Conservation (phyloP, 2,113 vertebrate species). For the Upupa epops region DNA sequence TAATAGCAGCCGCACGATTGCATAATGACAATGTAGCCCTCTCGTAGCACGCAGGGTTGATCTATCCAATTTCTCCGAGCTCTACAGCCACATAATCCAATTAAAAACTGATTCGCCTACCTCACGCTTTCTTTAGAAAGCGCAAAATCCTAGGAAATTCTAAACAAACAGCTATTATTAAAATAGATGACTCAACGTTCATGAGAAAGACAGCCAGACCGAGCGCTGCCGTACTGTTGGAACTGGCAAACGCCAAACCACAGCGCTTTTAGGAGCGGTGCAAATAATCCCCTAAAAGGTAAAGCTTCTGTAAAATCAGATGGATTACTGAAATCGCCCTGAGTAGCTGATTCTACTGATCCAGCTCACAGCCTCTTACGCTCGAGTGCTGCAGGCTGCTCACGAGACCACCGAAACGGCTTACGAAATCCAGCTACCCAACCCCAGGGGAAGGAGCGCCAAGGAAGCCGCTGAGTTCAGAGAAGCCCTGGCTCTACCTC, state of each 20-base stretch:
- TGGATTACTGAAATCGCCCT: background rate
- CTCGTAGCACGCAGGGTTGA: background rate
- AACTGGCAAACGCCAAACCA: background rate
- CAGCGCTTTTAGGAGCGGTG: background rate
- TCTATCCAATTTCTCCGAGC: constrained; percentile 28
- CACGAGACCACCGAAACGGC: background rate
- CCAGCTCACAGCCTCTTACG: background rate
- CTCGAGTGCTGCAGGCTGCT: background rate
- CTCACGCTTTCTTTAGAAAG: constrained; percentile 4
- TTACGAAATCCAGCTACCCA: background rate
- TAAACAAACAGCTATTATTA: constrained; percentile 34
- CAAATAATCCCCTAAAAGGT: constrained; percentile 4
- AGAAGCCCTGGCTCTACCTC: background rate
- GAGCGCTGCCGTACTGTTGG: background rate
- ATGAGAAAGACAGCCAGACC: constrained; percentile 18
- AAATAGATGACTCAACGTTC: constrained; percentile 18
- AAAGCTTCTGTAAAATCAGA: background rate
- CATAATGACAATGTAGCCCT: constrained; percentile 11
- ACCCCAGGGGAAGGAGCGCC: background rate
- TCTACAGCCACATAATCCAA: background rate
- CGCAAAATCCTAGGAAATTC: constrained; percentile 29
- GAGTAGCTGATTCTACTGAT: background rate
- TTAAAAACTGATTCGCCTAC: constrained; percentile 19
- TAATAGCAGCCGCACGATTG: constrained; percentile 23
- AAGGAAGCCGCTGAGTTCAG: background rate